phyloP scores from a whole-genome alignment of 2,797 vertebrate genomes.

The Acipenser ruthenus region DNA sequence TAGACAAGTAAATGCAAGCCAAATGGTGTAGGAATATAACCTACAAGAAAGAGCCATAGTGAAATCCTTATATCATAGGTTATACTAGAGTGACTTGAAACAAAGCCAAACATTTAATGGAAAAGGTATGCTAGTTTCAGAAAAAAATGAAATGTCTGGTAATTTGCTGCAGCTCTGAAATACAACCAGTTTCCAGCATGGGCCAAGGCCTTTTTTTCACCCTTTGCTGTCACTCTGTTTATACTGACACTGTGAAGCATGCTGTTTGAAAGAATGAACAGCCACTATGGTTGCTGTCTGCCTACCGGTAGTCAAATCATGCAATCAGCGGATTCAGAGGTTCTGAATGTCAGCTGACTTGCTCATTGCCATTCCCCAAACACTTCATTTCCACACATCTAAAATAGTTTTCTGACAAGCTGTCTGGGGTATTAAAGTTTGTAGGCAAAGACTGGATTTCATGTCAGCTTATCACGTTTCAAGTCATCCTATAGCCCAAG shows the following conservation, averaged over 20 bases:
- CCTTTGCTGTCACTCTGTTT: neutral
- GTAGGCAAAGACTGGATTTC: neutral
- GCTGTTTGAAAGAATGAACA: neutral
- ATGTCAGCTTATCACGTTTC: slow-evolving; percentile 12
- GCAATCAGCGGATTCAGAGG: slow-evolving; percentile 1
- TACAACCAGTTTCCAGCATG: neutral
- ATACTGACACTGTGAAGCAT: neutral
- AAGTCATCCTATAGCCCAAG: neutral
- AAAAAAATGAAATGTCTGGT: no score
- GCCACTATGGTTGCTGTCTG: neutral
- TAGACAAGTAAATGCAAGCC: no score
- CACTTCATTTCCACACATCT: slow-evolving; percentile 8
- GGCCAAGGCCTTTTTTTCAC: neutral
- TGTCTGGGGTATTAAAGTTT: neutral
- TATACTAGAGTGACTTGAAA: no score
- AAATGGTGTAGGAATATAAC: no score
- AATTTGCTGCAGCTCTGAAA: no score
- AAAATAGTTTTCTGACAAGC: slow-evolving; percentile 6
- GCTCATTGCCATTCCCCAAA: neutral
- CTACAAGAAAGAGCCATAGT: no score
- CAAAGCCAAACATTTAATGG: no score
- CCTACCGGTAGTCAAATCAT: neutral
- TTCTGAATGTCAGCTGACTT: slow-evolving; percentile 1
- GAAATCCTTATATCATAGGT: no score
- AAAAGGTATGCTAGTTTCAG: no score